Evolutionary conservation across 2,888 invertebrate genomes (phyloP), one percentile per base, ranked within the genome.

Genomic region (Rhagonycha fulva): DNA sequence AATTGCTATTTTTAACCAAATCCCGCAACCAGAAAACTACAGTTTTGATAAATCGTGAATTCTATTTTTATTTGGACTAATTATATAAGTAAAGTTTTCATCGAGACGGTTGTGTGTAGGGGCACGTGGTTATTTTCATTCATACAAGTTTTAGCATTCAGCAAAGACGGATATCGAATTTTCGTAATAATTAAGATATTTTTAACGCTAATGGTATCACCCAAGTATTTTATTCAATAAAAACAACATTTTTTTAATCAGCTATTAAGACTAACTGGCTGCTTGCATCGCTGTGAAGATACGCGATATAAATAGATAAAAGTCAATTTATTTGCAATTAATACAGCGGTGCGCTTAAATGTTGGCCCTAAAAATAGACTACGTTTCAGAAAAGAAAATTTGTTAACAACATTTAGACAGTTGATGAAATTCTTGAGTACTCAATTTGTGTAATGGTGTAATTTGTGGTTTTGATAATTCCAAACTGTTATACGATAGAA

Each of bases 51-150:
- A 24, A 24, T 66, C 19, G 19, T 24, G 26, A 66, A 23, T 23
- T 66, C 63, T 66, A 66, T 66, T 66, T 66, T 66, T 66, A 66
- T 66, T 66, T 66, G 63, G 2, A 66, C 63, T 66, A 66, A 66
- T 66, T 66, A 66, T 66, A 19, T 66, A 66, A 66, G 68, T 24
- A 63, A 72, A 71, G 63, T 71, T 72, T 14, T 69, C 62, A 23
- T 30, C 28, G 30, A 61, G 63, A n/a, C 63, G 63, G 63, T 66
- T 61, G 75, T 71, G 68, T 47, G 68, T 32, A 68, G 70, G 47
- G 72, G 63, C 66, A 72, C 66, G 70, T 62, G 70, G 76, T 72
- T 76, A 76, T 76, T 76, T 72, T 72, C 76, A 76, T 76, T 76
- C 76, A 72, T 19, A 68, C 63, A 26, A 66, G 12, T 24, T 66